Conservation (phyloP, 2,113 vertebrate genomes). For the Dromas ardeola region DNA sequence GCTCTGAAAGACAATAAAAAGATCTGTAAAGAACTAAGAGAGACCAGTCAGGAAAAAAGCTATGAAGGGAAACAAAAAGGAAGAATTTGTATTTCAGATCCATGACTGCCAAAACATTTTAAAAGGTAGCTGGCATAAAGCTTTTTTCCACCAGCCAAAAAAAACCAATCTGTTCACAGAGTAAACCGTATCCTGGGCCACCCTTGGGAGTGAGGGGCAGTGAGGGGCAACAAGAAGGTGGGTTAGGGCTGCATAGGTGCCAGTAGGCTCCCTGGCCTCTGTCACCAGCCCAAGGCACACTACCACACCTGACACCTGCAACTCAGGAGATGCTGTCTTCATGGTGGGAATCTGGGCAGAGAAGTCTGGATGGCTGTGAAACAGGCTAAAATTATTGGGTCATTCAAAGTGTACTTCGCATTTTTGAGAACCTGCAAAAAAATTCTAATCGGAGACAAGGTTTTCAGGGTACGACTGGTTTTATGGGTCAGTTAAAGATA, state of each 20-base stretch:
- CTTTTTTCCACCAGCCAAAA: background rate
- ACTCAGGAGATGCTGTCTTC: background rate
- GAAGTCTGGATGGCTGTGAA: background rate
- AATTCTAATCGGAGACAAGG: background rate
- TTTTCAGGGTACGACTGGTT: background rate
- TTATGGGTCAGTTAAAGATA: background rate
- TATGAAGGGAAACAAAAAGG: background rate
- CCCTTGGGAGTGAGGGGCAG: rapidly evolving
- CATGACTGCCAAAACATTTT: background rate
- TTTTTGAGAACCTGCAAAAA: background rate
- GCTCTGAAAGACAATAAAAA: background rate
- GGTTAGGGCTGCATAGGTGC: background rate
- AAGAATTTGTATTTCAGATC: background rate
- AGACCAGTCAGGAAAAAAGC: background rate
- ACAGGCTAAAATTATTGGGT: background rate
- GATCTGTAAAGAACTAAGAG: background rate
- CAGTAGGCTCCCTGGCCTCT: background rate
- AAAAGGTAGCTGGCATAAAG: background rate
- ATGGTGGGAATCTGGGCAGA: background rate
- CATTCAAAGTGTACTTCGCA: background rate
- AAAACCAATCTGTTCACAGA: rapidly evolving
- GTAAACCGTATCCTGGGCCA: background rate
- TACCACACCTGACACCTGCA: background rate
- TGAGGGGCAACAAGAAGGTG: background rate
- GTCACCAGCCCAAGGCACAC: background rate